Conservation (phyloP, 1,140 invertebrate genomes). For the Coenobita brevimanus region DNA sequence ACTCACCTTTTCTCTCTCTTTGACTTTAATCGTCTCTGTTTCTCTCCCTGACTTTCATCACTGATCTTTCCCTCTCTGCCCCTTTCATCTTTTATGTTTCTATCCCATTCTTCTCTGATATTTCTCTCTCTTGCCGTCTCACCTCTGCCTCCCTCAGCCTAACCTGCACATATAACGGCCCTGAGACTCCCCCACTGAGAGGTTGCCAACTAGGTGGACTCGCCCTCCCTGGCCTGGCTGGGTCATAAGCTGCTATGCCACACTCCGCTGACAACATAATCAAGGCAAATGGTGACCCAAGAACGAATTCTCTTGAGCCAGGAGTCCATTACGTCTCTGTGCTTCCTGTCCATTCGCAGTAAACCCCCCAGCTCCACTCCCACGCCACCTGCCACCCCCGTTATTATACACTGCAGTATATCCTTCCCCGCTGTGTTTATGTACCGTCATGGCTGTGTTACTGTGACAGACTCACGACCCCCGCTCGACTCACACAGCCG, state of each 20-base stretch:
- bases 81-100: no score
- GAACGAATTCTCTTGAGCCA: conserved; percentile 36
- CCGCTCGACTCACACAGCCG: neutral
- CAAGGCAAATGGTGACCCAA: conserved; percentile 43
- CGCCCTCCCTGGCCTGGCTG: conserved; percentile 18
- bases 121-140: no score
- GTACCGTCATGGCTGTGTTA: neutral
- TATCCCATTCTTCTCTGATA: neutral
- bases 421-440: neutral
- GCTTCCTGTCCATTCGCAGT: neutral
- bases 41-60: no score
- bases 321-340: neutral
- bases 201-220: conserved; percentile 16
- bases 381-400: neutral
- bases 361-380: neutral
- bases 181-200: conserved; percentile 9
- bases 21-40: no score
- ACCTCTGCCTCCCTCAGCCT: neutral
- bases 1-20: no score
- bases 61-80: no score
- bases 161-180: conserved; percentile 8
- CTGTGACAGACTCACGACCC: neutral
- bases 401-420: neutral
- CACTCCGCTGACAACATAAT: conserved; percentile 63
- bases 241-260: conserved; percentile 47